phyloP scores from a whole-genome alignment of 2,888 invertebrate genomes.

The Eurytoma adleriae region DNA sequence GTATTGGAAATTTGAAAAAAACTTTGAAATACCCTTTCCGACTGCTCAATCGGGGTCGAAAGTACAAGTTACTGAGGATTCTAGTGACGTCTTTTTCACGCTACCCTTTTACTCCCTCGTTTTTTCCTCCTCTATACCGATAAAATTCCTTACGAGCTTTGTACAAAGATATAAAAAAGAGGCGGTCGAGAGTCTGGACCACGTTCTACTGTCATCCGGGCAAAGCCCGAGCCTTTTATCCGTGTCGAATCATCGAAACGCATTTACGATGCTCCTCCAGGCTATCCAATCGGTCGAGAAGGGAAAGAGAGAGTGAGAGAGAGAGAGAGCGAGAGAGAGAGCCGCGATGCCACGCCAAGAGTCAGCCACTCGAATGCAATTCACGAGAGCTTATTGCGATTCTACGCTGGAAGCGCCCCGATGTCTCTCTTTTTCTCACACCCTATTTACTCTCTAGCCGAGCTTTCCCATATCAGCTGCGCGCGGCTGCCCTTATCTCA shows the following conservation, averaged over 20 bases:
- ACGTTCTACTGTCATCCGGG: slow-evolving; percentile 16
- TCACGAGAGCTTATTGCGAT: slow-evolving; percentile 47
- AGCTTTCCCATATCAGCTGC: background rate
- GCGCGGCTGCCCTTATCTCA: background rate
- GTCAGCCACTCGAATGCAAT: slow-evolving; percentile 33
- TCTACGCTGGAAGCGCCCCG: slow-evolving; percentile 4
- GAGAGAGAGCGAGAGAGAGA: background rate
- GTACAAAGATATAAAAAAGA: slow-evolving; percentile 24
- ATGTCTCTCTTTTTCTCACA: slow-evolving; percentile 11
- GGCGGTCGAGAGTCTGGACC: background rate
- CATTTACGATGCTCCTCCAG: slow-evolving; percentile 42
- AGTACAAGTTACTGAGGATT: too few relatives aligned
- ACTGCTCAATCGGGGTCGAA: too few relatives aligned
- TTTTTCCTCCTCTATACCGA: background rate
- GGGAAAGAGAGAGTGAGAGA: background rate
- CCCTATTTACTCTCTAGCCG: background rate
- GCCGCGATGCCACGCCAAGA: background rate
- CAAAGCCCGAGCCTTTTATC: slow-evolving; percentile 16
- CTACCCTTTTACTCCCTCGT: background rate
- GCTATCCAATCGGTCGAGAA: slow-evolving; percentile 20
- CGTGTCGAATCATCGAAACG: slow-evolving; percentile 47
- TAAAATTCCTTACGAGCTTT: slow-evolving; percentile 25
- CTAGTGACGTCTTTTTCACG: too few relatives aligned
- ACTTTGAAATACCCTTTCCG: background rate
- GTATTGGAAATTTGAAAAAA: background rate